Evolutionary conservation across 2,113 vertebrate genomes (phyloP).

Genomic region (Ochotona curzoniae): DNA sequence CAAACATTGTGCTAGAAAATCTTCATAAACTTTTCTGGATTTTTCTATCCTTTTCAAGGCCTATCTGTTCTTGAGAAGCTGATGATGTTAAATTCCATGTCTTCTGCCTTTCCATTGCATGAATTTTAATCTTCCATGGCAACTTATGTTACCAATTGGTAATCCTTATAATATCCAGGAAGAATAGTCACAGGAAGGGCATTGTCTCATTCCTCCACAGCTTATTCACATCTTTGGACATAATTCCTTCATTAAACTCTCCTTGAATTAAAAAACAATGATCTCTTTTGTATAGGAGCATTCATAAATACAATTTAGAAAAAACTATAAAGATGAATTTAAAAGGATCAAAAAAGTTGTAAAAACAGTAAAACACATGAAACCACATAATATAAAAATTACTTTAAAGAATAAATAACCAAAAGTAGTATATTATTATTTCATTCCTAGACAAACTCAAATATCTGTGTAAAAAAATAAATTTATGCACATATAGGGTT

Average conservation of each 20-base stretch:
- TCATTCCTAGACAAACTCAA: neutral
- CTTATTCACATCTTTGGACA: neutral
- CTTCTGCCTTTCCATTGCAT: neutral
- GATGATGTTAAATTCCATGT: neutral
- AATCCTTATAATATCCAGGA: neutral
- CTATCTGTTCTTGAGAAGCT: neutral
- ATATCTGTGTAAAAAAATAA: neutral
- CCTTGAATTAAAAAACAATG: neutral
- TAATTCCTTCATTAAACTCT: neutral
- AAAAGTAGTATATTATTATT: neutral
- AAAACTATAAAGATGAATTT: neutral
- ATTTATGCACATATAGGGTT: neutral
- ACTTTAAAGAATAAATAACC: conserved; percentile 23
- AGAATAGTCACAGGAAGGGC: conserved; percentile 8
- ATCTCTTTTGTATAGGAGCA: conserved; percentile 15
- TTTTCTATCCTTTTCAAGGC: neutral
- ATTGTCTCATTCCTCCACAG: neutral
- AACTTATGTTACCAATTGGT: neutral
- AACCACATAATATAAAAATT: neutral
- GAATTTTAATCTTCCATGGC: neutral
- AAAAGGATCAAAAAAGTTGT: conserved; percentile 8
- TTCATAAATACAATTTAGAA: neutral
- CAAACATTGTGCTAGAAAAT: neutral
- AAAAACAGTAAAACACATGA: neutral
- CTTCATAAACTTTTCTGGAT: neutral